These are phyloP conservation scores for Siderastrea siderea DNA, from an alignment of 92 coral and sea anemone species.

Conservation along the genomic window DNA sequence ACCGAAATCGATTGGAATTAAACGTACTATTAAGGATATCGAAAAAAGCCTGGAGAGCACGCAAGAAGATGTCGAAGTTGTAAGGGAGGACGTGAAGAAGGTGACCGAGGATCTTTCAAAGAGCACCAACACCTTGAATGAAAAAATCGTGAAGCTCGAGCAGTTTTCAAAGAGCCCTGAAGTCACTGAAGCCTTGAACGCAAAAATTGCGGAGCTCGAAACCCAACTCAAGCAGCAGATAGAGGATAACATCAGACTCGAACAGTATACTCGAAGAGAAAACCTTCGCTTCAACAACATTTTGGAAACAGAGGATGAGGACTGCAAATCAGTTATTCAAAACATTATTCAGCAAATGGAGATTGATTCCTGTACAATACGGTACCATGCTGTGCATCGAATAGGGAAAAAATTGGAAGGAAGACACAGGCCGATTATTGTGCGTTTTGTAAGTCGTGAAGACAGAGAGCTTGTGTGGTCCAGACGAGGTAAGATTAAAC, in stretches of 20 bases:
- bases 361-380: not conserved
- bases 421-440: not conserved
- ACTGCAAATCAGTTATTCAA: not conserved
- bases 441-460: slow-evolving; percentile 1
- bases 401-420: not conserved
- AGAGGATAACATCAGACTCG: slow-evolving; percentile 3
- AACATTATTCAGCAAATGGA: not conserved
- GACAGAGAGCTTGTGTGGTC: slow-evolving; percentile 23
- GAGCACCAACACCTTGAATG: not conserved
- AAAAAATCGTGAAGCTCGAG: not conserved
- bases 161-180: slow-evolving; percentile 9
- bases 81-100: slow-evolving; percentile 10
- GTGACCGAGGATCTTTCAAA: not conserved
- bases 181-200: not conserved
- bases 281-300: slow-evolving; percentile 3
- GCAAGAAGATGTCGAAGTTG: slow-evolving; percentile 1
- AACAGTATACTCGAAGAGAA: slow-evolving; percentile 1
- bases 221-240: not conserved
- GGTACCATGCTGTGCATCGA: slow-evolving; percentile 1
- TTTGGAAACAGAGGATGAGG: slow-evolving; percentile 3
- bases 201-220: not conserved
- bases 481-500: slow-evolving; percentile 7
- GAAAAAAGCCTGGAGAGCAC: not conserved
- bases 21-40: not conserved
- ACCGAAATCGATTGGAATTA: not conserved